A percentile compares a stretch with the other conserved stretches of the same genome.
Conservation (phyloP, 2,888 invertebrate species). For the Leptinotarsa juncta region DNA sequence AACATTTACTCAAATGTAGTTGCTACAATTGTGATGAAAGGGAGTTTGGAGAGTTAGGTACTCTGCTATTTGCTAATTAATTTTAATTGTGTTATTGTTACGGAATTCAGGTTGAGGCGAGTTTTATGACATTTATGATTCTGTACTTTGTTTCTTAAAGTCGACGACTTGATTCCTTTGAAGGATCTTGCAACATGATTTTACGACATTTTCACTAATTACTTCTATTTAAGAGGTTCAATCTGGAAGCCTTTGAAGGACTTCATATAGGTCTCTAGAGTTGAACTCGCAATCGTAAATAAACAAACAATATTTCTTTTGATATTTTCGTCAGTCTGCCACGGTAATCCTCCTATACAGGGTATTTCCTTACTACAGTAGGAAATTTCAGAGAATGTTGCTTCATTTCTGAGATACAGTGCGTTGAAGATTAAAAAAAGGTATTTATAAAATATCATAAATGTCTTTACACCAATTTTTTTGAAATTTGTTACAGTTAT, state of each 20-base stretch:
- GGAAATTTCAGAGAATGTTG: too few relatives aligned
- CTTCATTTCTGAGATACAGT: too few relatives aligned
- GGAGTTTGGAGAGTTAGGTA: constrained; percentile 34
- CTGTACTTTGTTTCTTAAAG: neutral
- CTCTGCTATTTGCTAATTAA: constrained; percentile 43
- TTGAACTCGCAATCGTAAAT: neutral
- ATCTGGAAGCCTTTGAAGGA: neutral
- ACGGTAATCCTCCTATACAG: too few relatives aligned
- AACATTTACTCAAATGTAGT: constrained; percentile 41
- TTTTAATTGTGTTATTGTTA: constrained; percentile 43
- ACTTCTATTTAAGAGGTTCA: neutral
- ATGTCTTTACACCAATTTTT: too few relatives aligned
- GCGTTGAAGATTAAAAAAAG: too few relatives aligned
- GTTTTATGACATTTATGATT: constrained; percentile 34
- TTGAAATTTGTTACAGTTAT: too few relatives aligned
- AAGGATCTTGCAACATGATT: neutral
- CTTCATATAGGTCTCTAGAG: neutral
- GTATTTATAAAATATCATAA: too few relatives aligned
- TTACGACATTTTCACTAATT: constrained; percentile 9
- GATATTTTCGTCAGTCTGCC: too few relatives aligned
- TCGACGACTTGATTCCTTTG: neutral
- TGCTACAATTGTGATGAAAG: constrained; percentile 35
- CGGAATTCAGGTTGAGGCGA: constrained; percentile 31
- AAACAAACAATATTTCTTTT: neutral
- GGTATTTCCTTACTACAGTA: too few relatives aligned